A percentile compares a stretch with the other conserved stretches of the same genome.
Conservation (phyloP, 2,888 invertebrate species). For the Apeira syringaria region DNA sequence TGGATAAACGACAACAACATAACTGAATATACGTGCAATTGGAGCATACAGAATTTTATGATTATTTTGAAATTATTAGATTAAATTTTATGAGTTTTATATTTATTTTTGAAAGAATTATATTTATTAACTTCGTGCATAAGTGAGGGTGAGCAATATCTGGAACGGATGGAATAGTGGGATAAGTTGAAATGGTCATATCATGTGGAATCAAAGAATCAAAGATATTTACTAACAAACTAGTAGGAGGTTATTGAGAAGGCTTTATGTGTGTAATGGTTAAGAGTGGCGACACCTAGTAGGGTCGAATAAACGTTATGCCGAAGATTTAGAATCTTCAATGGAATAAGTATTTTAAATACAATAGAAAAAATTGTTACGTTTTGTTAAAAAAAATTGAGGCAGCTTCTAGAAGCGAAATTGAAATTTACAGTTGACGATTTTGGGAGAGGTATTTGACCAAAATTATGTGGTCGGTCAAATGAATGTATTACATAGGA, state of each 20-base stretch:
- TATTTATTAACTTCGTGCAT: conserved; percentile 49
- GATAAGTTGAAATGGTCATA: conserved; percentile 74
- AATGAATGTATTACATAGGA: conserved; percentile 25
- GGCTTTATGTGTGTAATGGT: conserved; percentile 67
- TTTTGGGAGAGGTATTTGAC: conserved; percentile 25
- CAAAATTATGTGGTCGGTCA: conserved; percentile 22
- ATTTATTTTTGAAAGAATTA: conserved; percentile 34
- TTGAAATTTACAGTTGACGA: conserved; percentile 35
- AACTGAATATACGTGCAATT: conserved; percentile 63
- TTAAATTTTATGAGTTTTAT: conserved; percentile 35
- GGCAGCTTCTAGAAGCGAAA: conserved; percentile 50
- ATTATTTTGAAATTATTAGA: conserved; percentile 40
- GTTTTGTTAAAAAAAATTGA: conserved; percentile 57
- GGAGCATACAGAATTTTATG: conserved; percentile 50
- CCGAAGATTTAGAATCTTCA: conserved; percentile 78
- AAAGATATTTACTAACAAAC: conserved; percentile 60
- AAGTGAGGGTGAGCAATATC: conserved; percentile 66
- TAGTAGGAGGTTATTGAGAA: conserved; percentile 61
- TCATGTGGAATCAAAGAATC: conserved; percentile 71
- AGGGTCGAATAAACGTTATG: conserved; percentile 61
- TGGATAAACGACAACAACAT: conserved; percentile 47
- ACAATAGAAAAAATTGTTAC: conserved; percentile 60
- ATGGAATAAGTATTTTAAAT: conserved; percentile 75
- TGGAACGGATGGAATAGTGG: conserved; percentile 56
- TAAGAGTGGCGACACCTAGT: conserved; percentile 67